Evolutionary conservation across 2,797 vertebrate genomes (phyloP).

Genomic region (Ctenosaura bakeri): DNA sequence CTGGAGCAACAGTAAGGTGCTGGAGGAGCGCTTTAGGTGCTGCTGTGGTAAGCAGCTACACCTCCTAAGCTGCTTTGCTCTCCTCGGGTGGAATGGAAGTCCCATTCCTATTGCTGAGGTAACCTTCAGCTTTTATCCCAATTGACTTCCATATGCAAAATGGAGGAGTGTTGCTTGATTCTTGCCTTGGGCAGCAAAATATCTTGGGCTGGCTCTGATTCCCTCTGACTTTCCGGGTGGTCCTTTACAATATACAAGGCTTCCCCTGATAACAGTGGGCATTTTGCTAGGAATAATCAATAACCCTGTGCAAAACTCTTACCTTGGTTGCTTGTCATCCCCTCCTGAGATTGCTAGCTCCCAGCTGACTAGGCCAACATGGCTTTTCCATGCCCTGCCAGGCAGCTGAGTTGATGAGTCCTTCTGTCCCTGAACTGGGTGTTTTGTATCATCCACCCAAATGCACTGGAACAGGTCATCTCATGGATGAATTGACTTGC

Average conservation of each 20-base stretch:
- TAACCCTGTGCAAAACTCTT: background rate
- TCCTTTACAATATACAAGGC: background rate
- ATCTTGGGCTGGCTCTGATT: background rate
- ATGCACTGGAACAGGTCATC: background rate
- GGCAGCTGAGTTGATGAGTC: slow-evolving; percentile 27
- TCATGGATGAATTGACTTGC: slow-evolving; percentile 10
- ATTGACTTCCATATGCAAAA: background rate
- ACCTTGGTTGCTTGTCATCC: background rate
- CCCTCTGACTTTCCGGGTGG: no score
- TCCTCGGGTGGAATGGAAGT: background rate
- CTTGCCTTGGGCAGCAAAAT: background rate
- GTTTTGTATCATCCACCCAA: slow-evolving; percentile 15
- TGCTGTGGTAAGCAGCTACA: background rate
- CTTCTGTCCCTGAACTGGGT: slow-evolving; percentile 4
- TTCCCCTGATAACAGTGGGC: background rate
- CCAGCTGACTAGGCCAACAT: slow-evolving; percentile 12
- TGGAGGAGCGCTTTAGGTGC: background rate
- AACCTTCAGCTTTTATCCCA: background rate
- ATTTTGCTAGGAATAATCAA: background rate
- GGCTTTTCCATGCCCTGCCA: slow-evolving; percentile 29
- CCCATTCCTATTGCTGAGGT: background rate
- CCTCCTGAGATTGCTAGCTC: background rate
- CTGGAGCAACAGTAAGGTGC: background rate
- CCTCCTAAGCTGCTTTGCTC: background rate
- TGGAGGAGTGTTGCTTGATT: background rate